phyloP scores from a whole-genome alignment of 2,113 vertebrate genomes.

The Tricholaema leucomelas region DNA sequence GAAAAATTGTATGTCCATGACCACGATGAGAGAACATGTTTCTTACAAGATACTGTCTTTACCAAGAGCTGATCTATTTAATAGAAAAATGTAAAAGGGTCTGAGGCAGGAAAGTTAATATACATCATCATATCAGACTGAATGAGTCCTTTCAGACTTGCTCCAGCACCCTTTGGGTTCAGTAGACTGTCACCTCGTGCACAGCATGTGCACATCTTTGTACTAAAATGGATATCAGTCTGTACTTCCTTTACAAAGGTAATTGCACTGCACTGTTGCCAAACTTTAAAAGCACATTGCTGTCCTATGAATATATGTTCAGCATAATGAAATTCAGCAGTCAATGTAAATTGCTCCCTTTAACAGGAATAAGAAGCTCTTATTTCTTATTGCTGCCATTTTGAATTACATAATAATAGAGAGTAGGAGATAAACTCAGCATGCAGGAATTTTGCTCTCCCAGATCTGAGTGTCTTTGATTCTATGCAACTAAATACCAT shows the following conservation, averaged over 20 bases:
- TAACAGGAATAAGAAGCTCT: neutral
- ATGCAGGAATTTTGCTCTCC: neutral
- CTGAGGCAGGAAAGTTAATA: neutral
- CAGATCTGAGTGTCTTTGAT: neutral
- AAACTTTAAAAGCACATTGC: neutral
- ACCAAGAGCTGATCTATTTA: neutral
- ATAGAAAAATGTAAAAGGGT: neutral
- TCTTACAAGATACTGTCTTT: neutral
- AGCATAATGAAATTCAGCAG: conserved; percentile 6
- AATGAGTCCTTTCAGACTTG: neutral
- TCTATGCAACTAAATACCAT: neutral
- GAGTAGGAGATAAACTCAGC: neutral
- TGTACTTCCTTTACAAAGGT: neutral
- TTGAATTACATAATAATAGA: neutral
- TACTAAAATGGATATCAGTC: neutral
- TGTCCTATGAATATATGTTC: neutral
- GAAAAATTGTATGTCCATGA: neutral
- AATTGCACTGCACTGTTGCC: neutral
- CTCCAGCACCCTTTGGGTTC: neutral
- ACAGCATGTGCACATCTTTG: neutral
- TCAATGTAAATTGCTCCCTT: neutral
- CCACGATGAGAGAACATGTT: neutral
- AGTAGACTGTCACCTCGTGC: neutral
- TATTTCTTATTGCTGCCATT: neutral
- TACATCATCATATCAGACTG: neutral